Evolutionary conservation across 2,797 vertebrate species (phyloP).

Genomic region (Poeciliopsis paucimaculata): DNA sequence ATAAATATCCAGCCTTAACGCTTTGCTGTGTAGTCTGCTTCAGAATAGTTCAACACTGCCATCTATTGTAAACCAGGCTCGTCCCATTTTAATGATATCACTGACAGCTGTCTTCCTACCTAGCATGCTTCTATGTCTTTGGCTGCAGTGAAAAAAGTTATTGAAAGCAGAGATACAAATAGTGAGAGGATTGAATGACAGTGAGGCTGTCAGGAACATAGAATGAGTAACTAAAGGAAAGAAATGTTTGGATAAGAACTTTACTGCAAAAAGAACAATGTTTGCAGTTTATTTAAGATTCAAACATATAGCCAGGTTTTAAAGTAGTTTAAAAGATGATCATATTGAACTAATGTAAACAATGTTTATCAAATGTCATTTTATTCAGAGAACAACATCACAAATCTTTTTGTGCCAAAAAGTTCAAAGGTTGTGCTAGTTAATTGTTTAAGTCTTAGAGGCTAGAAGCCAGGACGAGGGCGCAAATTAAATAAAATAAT

Average conservation of each 20-base stretch:
- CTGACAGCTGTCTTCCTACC: constrained; percentile 25
- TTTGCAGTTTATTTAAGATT: constrained; percentile 8
- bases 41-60: constrained; percentile 67
- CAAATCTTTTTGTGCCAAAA: neutral
- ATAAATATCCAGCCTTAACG: constrained; percentile 47
- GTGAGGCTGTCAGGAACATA: constrained; percentile 11
- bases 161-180: constrained; percentile 4
- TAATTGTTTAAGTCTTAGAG: neutral
- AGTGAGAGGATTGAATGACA: constrained; percentile 15
- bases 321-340: neutral
- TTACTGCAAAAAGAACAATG: neutral
- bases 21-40: constrained; percentile 37
- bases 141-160: neutral
- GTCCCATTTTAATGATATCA: constrained; percentile 28
- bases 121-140: constrained; percentile 18
- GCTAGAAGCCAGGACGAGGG: neutral
- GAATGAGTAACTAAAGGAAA: constrained; percentile 20
- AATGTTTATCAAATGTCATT: neutral
- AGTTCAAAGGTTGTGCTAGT: neutral
- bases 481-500: neutral
- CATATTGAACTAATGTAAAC: neutral
- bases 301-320: neutral
- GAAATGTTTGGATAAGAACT: constrained; percentile 6
- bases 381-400: neutral
- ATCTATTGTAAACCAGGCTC: constrained; percentile 58